phyloP scores from a whole-genome alignment of 2,797 vertebrate species.

The Phoebastria nigripes region DNA sequence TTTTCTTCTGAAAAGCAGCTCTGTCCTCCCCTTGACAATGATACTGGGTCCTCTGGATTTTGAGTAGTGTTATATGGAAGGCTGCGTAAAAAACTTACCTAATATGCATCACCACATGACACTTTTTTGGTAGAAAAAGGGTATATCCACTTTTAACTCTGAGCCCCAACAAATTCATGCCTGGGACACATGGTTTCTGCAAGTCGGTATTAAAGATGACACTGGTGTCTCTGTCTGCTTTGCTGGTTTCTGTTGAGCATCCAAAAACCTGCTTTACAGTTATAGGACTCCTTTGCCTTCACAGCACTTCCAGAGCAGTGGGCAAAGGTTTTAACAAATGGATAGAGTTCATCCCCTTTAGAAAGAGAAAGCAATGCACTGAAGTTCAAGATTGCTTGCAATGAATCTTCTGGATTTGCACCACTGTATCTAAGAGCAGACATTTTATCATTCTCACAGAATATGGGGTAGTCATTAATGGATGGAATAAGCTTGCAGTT shows the following conservation, averaged over 20 bases:
- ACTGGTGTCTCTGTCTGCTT: rapidly evolving
- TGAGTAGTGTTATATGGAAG: not conserved
- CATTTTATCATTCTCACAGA: not conserved
- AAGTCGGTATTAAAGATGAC: rapidly evolving
- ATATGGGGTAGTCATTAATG: not conserved
- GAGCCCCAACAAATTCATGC: not conserved
- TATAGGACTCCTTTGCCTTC: not conserved
- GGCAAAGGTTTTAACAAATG: not conserved
- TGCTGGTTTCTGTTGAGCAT: not conserved
- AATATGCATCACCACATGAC: rapidly evolving
- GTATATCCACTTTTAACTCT: not conserved
- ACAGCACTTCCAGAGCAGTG: not conserved
- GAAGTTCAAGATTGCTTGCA: not conserved
- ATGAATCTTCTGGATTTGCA: not conserved
- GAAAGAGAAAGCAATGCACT: not conserved
- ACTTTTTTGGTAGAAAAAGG: not conserved
- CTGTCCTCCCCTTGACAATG: not conserved
- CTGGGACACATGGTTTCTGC: rapidly evolving
- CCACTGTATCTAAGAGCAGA: not conserved
- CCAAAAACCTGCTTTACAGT: not conserved
- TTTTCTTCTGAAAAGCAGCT: not conserved
- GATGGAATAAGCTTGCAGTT: not conserved
- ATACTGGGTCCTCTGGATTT: not conserved
- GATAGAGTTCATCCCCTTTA: not conserved
- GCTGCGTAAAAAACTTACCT: not conserved